phyloP scores from a whole-genome alignment of 1,140 invertebrate genomes.

The Trialeurodes vaporariorum region DNA sequence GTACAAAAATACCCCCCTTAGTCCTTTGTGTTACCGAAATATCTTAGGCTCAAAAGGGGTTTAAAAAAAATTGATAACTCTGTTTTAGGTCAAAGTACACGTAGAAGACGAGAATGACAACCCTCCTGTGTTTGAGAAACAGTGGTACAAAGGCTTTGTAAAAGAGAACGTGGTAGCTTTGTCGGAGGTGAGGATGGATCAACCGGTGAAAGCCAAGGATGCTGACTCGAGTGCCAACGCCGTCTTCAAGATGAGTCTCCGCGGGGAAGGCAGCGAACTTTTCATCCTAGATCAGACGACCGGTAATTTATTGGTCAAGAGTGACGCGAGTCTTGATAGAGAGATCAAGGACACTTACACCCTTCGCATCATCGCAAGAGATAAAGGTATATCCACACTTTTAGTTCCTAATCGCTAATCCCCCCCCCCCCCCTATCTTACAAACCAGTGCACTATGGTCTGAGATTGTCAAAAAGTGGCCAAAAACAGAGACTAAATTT shows the following conservation, averaged over 20 bases:
- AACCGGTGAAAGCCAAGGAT: constrained; percentile 56
- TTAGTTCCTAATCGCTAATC: background rate
- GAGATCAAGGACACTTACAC: constrained; percentile 57
- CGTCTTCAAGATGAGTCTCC: constrained; percentile 55
- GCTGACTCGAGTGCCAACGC: constrained; percentile 67
- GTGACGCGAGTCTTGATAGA: constrained; percentile 47
- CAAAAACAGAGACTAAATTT: no score
- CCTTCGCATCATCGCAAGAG: constrained; percentile 57
- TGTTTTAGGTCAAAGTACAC: constrained; percentile 29
- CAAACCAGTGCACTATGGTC: no score
- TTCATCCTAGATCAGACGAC: constrained; percentile 60
- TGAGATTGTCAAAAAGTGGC: no score
- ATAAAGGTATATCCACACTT: constrained; percentile 38
- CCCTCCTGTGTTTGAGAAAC: constrained; percentile 61
- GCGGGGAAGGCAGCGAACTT: constrained; percentile 58
- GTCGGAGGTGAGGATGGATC: constrained; percentile 56
- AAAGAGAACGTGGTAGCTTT: constrained; percentile 60
- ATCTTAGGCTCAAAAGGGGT: no score
- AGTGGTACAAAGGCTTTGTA: constrained; percentile 62
- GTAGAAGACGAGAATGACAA: constrained; percentile 88
- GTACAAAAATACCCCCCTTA: no score
- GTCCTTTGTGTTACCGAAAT: no score
- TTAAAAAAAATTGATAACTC: no score
- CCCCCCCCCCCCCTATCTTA: no score
- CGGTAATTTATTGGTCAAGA: constrained; percentile 48